Evolutionary conservation across 2,113 vertebrate genomes (phyloP).

Genomic region (Drymodes brunneopygia): DNA sequence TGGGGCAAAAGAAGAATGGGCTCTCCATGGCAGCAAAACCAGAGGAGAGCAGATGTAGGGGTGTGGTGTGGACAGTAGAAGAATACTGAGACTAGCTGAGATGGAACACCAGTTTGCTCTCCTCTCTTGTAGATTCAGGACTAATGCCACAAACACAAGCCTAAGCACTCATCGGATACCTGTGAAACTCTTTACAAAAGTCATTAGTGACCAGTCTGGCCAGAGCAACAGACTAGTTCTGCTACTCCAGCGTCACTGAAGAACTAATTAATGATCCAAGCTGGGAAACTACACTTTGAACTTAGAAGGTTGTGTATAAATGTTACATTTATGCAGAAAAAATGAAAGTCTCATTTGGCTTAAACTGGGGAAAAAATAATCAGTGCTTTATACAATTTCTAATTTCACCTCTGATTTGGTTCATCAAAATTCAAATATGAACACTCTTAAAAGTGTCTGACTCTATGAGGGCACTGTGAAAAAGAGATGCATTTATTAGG

Average conservation of each 20-base stretch:
- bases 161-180: not conserved
- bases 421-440: not conserved
- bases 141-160: not conserved
- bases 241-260: not conserved
- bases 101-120: not conserved
- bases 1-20: not conserved
- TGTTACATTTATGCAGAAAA: not conserved
- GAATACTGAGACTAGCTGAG: not conserved
- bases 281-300: not conserved
- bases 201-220: not conserved
- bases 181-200: not conserved
- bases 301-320: not conserved
- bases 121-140: not conserved
- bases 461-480: not conserved
- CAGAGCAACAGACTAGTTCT: not conserved
- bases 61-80: not conserved
- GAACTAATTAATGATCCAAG: not conserved
- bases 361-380: not conserved
- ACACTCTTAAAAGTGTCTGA: not conserved
- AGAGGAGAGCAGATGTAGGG: not conserved
- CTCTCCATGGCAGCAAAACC: not conserved
- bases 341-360: not conserved
- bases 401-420: not conserved
- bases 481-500: not conserved
- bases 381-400: not conserved